Conservation (phyloP, 2,888 invertebrate species). For the Phytoseiulus persimilis region DNA sequence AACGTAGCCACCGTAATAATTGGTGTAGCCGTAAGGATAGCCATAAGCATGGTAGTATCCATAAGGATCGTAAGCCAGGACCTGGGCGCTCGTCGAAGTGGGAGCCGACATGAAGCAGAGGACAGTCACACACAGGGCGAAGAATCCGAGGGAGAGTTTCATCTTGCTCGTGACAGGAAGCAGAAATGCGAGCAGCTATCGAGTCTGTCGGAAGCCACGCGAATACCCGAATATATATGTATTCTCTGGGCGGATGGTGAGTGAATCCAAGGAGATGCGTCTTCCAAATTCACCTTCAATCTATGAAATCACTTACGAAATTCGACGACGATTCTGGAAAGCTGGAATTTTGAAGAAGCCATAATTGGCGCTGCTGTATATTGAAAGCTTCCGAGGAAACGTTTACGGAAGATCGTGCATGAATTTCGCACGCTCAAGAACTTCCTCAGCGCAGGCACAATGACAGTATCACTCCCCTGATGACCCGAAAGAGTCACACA, state of each 20-base stretch:
- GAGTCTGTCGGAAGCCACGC: neutral
- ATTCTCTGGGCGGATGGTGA: neutral
- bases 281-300: too few relatives aligned
- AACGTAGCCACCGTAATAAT: neutral
- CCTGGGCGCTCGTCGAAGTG: neutral
- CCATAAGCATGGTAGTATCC: neutral
- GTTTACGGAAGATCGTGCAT: too few relatives aligned
- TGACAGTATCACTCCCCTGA: too few relatives aligned
- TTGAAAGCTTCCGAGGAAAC: too few relatives aligned
- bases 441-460: too few relatives aligned
- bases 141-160: neutral
- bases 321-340: too few relatives aligned
- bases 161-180: neutral
- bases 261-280: too few relatives aligned
- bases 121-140: neutral
- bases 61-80: neutral
- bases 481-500: too few relatives aligned
- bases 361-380: too few relatives aligned
- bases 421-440: too few relatives aligned
- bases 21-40: neutral
- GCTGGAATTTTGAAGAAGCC: too few relatives aligned
- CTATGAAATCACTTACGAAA: too few relatives aligned
- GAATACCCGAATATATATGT: neutral
- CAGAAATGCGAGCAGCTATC: neutral
- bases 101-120: neutral